phyloP scores from a whole-genome alignment of 2,113 vertebrate species.

The Phylloscopus trochilus region DNA sequence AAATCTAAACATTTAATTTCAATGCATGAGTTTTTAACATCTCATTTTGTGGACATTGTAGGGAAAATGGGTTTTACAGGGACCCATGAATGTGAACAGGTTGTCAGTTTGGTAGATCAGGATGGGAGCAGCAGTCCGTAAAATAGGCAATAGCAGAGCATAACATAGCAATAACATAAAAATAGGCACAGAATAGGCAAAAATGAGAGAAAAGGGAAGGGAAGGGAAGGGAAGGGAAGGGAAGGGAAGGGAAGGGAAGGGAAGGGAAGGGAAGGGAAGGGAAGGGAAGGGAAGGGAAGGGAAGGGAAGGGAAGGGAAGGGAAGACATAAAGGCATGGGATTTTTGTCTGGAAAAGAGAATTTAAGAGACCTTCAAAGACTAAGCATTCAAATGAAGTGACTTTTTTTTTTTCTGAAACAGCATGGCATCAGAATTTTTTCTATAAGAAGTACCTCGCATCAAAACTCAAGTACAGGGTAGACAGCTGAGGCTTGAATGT shows the following conservation, averaged over 20 bases:
- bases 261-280: too few relatives aligned
- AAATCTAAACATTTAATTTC: neutral
- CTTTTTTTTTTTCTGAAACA: neutral
- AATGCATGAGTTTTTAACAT: neutral
- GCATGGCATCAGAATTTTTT: neutral
- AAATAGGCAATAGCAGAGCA: neutral
- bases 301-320: neutral
- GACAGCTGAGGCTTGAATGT: neutral
- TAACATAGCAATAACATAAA: too few relatives aligned
- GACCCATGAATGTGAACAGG: neutral
- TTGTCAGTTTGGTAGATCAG: neutral
- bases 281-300: too few relatives aligned
- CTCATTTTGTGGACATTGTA: neutral
- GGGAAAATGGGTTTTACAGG: neutral
- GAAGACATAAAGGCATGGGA: neutral
- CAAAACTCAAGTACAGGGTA: neutral
- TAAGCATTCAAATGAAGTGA: neutral
- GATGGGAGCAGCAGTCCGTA: neutral
- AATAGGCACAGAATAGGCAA: too few relatives aligned
- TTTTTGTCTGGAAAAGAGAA: neutral
- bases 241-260: neutral
- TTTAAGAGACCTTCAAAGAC: neutral
- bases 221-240: neutral
- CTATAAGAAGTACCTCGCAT: neutral
- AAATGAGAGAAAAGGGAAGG: neutral